Evolutionary conservation across 1,140 invertebrate species (phyloP).

Genomic region (Paralvinella palmiformis): DNA sequence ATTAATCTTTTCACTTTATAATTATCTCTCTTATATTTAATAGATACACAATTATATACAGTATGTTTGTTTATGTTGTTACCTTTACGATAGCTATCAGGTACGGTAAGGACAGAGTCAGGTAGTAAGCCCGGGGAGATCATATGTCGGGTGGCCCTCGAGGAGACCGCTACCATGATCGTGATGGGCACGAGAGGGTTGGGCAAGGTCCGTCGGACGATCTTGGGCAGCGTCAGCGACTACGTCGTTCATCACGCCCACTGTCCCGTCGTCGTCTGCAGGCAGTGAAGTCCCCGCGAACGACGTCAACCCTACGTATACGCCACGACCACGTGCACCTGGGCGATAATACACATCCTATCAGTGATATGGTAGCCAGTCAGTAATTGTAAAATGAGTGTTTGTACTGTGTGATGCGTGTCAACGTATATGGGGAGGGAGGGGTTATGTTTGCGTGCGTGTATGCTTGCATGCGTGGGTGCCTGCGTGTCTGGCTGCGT

Average conservation of each 20-base stretch:
- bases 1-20: too few relatives aligned
- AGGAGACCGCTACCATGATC: constrained; percentile 21
- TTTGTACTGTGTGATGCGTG: too few relatives aligned
- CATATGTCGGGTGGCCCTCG: constrained; percentile 16
- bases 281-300: constrained; percentile 19
- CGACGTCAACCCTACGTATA: too few relatives aligned
- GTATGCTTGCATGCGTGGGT: too few relatives aligned
- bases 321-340: too few relatives aligned
- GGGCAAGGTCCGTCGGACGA: constrained; percentile 25
- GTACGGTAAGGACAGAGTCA: constrained; percentile 9
- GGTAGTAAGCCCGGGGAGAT: constrained; percentile 24
- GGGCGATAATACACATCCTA: too few relatives aligned
- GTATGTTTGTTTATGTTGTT: not conserved
- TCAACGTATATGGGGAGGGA: too few relatives aligned
- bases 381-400: too few relatives aligned
- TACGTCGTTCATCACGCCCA: constrained; percentile 28
- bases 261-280: constrained; percentile 20
- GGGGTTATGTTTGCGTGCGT: too few relatives aligned
- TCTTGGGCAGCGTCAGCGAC: constrained; percentile 32
- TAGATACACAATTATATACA: not conserved
- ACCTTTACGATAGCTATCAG: constrained; percentile 20
- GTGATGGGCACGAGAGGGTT: constrained; percentile 28
- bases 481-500: too few relatives aligned
- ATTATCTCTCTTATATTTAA: not conserved
- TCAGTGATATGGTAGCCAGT: too few relatives aligned